Evolutionary conservation across 64 coral and sea anemone genomes (phyloP), one percentile per base, ranked within the genome.

Genomic region (Pocillopora damicornis): DNA sequence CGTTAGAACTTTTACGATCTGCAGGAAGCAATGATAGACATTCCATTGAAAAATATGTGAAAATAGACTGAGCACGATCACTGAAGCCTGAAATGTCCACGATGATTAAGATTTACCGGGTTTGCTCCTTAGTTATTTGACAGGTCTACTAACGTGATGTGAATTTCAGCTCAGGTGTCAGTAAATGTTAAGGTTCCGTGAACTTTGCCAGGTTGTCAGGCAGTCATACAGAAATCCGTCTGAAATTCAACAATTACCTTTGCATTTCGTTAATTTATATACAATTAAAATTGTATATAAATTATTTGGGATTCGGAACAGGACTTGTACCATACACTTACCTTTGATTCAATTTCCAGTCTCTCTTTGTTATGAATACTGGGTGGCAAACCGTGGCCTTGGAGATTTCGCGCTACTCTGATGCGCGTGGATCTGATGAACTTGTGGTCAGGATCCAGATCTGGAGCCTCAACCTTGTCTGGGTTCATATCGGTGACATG

Each of bases 401-500:
- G 63, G 1, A 98, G 87, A 76, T 98, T 98, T 20, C 95, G 92
- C 2, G 92, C 95, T 18, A 98, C 95, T 14, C 95, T 89, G 79
- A 98, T 93, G n/a, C 95, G 92, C 13, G 95, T 98, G 17, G 95
- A 98, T 34, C 92, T 78, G 23, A 98, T 98, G 57, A 89, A 91
- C 26, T 65, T 80, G 37, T 79, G 57, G 23, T 94, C 95, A 25
- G 92, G 86, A 42, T 93, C 92, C 34, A 98, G 61, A 60, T 91
- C 62, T 11, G 95, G 92, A 45, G 89, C 91, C 15, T 93, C 76
- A 11, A 98, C 86, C 76, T 94, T 91, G 13, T 89, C 89, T 4
- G 95, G 72, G 56, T 98, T 75, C 95, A 98, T 98, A 15, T 93
- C 92, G 2, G 95, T 94, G 34, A 37, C 79, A 64, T 98, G 95